Conservation (phyloP, 2,888 invertebrate species). For the Gasteruption jaculator region DNA sequence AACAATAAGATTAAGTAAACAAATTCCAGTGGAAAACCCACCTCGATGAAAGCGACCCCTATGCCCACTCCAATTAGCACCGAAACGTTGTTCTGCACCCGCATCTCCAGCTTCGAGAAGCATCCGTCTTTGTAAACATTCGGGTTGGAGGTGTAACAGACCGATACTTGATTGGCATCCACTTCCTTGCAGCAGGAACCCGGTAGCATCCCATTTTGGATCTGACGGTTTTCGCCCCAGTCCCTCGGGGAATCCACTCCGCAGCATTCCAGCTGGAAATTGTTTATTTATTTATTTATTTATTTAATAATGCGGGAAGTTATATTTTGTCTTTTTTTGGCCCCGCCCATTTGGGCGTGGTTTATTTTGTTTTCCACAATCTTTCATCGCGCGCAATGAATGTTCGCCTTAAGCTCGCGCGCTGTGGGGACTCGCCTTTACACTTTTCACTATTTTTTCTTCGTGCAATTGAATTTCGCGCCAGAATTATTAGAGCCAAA, state of each 20-base stretch:
- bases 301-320: neutral
- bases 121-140: constrained; percentile 55
- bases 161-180: constrained; percentile 13
- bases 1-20: no score
- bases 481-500: no score
- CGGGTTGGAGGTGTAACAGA: constrained; percentile 31
- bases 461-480: no score
- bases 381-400: no score
- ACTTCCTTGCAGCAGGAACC: constrained; percentile 35
- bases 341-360: no score
- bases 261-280: constrained; percentile 41
- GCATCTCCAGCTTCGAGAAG: constrained; percentile 53
- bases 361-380: no score
- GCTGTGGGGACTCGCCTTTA: no score
- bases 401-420: no score
- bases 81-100: constrained; percentile 55
- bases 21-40: no score
- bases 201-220: constrained; percentile 28
- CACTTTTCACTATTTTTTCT: no score
- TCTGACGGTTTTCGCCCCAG: no score
- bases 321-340: constrained; percentile 10
- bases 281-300: neutral
- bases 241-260: constrained; percentile 36
- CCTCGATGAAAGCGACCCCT: constrained; percentile 62
- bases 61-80: constrained; percentile 62